Conservation (phyloP, 2,888 invertebrate genomes). For the Ectemnius lituratus region DNA sequence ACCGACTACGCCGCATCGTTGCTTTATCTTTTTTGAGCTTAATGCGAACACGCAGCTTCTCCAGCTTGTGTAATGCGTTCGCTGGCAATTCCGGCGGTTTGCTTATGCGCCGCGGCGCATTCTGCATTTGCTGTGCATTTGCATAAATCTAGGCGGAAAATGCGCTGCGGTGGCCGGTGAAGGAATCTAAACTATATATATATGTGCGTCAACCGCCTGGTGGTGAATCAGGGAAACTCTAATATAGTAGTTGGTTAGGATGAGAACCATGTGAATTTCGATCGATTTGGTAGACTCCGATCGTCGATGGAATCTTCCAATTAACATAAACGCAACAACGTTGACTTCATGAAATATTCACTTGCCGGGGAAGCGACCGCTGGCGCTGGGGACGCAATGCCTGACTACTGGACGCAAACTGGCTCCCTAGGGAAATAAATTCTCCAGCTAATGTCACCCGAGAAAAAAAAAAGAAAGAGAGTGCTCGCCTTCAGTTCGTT, state of each 20-base stretch:
- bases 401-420: slow-evolving; percentile 18
- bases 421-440: slow-evolving; percentile 41
- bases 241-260: no score
- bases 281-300: not conserved
- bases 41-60: not conserved
- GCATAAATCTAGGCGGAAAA: slow-evolving; percentile 27
- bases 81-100: not conserved
- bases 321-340: slow-evolving; percentile 55
- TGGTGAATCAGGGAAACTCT: no score
- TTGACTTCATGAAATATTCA: slow-evolving; percentile 57
- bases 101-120: slow-evolving; percentile 13
- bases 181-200: no score
- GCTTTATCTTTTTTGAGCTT: not conserved
- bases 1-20: not conserved
- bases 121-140: slow-evolving; percentile 25
- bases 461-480: slow-evolving; percentile 32
- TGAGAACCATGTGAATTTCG: no score
- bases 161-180: not conserved
- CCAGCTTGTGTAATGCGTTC: not conserved
- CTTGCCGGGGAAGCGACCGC: not conserved
- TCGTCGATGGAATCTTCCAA: slow-evolving; percentile 33
- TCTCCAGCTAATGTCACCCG: slow-evolving; percentile 42
- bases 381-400: no score
- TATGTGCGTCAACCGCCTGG: no score
- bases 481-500: slow-evolving; percentile 10